Evolutionary conservation across 2,113 vertebrate genomes (phyloP).

Genomic region (Muntiacus muntjak): DNA sequence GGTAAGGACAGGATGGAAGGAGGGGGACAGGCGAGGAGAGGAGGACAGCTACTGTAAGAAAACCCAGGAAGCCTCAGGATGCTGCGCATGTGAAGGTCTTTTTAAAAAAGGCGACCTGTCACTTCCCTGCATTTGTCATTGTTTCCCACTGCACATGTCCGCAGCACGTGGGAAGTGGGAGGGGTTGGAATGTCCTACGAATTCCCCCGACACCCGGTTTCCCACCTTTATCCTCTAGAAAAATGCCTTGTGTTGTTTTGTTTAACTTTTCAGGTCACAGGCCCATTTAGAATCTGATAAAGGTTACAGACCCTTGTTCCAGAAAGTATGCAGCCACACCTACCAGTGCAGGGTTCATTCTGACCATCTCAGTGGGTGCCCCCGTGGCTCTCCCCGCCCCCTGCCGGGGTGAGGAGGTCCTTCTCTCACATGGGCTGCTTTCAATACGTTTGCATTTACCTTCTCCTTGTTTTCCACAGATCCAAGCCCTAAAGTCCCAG

Average conservation of each 20-base stretch:
- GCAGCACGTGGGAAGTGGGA: constrained; percentile 51
- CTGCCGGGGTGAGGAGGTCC: not conserved
- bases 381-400: not conserved
- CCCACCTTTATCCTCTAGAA: constrained; percentile 49
- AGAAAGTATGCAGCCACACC: not conserved
- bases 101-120: not conserved
- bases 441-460: not conserved
- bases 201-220: constrained; percentile 28
- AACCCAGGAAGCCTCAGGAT: not conserved
- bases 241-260: constrained; percentile 41
- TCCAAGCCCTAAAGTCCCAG: not conserved
- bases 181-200: constrained; percentile 54
- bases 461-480: not conserved
- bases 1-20: not conserved
- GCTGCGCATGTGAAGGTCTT: not conserved
- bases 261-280: constrained; percentile 51
- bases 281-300: not conserved
- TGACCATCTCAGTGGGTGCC: not conserved
- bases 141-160: constrained; percentile 28
- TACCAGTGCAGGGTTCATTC: not conserved
- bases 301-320: not conserved
- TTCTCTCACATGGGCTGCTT: not conserved
- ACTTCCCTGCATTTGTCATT: not conserved
- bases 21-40: not conserved
- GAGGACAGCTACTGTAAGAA: not conserved